A percentile compares a stretch with the other conserved stretches of the same genome.
These are phyloP conservation scores for Holotrichia oblita DNA, from an alignment of 1,140 invertebrate species.

Conservation along the genomic window DNA sequence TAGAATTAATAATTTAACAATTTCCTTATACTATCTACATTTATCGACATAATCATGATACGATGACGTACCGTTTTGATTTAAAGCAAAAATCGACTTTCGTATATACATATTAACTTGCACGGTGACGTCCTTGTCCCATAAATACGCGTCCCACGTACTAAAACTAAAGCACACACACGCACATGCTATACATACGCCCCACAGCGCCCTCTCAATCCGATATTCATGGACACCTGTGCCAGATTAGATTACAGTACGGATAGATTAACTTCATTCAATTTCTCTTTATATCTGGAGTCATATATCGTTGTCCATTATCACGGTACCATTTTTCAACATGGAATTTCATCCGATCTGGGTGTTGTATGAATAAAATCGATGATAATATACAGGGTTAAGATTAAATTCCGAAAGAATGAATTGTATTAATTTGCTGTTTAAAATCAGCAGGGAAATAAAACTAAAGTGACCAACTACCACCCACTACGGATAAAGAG, in stretches of 20 bases:
- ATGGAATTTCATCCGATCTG: constrained; percentile 16
- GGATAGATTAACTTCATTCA: constrained; percentile 13
- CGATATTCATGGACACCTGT: constrained; percentile 32
- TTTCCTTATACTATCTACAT: too few species aligned
- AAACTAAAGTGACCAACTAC: too few species aligned
- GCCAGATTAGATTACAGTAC: constrained; percentile 26
- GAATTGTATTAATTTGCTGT: too few species aligned
- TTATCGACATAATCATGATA: background rate
- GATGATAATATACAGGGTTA: background rate
- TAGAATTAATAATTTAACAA: too few species aligned
- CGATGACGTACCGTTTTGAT: constrained; percentile 17
- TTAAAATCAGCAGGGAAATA: too few species aligned
- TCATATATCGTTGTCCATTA: constrained; percentile 19
- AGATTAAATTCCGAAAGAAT: too few species aligned
- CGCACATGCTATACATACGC: background rate
- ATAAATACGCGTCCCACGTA: constrained; percentile 35
- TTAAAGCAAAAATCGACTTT: background rate
- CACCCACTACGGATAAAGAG: too few species aligned
- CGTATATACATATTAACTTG: constrained; percentile 9
- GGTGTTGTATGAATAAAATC: constrained; percentile 13
- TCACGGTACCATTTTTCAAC: constrained; percentile 20
- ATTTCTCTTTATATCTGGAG: constrained; percentile 21
- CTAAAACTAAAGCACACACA: background rate
- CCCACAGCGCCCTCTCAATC: background rate
- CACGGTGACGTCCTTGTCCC: constrained; percentile 26